A percentile compares a stretch with the other conserved stretches of the same genome.
Evolutionary conservation across 2,888 invertebrate species (phyloP).

Genomic region (Stegophylla sp.): DNA sequence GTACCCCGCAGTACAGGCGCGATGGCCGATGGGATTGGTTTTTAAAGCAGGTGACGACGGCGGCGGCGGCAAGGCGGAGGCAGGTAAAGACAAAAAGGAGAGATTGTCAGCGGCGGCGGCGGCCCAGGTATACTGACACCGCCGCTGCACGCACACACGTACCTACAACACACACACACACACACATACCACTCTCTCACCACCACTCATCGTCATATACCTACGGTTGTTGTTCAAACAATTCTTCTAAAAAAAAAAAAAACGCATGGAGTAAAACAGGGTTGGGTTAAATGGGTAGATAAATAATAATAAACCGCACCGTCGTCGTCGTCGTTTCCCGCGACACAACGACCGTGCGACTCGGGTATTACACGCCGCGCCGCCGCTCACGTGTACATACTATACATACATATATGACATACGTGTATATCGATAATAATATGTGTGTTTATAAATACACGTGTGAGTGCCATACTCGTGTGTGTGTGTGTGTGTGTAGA

Average conservation of each 20-base stretch:
- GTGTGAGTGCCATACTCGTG: neutral
- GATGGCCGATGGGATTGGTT: slow-evolving; percentile 51
- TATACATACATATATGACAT: neutral
- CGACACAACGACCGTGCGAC: slow-evolving; percentile 44
- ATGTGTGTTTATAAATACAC: neutral
- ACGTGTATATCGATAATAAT: neutral
- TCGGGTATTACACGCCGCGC: neutral
- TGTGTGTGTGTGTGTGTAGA: neutral
- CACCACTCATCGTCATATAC: slow-evolving; percentile 19
- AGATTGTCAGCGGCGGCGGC: slow-evolving; percentile 44
- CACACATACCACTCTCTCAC: neutral
- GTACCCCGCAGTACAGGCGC: slow-evolving; percentile 21
- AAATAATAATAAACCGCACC: slow-evolving; percentile 53
- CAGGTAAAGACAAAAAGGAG: slow-evolving; percentile 49
- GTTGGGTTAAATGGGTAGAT: slow-evolving; percentile 59
- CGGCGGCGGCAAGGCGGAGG: neutral
- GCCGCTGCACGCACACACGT: too few relatives aligned
- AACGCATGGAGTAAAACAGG: slow-evolving; percentile 42
- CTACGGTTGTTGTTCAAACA: slow-evolving; percentile 49
- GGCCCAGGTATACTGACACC: slow-evolving; percentile 11
- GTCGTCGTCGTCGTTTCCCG: slow-evolving; percentile 35
- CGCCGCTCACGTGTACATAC: neutral
- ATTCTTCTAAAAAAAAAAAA: slow-evolving; percentile 35
- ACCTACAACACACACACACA: neutral
- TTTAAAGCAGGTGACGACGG: slow-evolving; percentile 42